Evolutionary conservation across 2,113 vertebrate species (phyloP).

Genomic region (Petaurus breviceps): DNA sequence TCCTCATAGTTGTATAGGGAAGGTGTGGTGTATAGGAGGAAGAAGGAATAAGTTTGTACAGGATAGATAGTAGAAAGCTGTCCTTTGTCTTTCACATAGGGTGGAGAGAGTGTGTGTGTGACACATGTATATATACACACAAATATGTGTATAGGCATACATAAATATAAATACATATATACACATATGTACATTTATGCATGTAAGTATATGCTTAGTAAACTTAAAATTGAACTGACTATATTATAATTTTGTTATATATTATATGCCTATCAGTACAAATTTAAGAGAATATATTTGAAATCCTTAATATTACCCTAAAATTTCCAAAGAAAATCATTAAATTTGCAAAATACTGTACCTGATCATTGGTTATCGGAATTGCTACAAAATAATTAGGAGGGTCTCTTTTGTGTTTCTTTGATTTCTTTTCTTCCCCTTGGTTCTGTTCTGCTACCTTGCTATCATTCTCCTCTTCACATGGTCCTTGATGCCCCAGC

Average conservation of each 20-base stretch:
- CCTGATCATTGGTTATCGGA: slow-evolving; percentile 76
- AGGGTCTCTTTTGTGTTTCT: slow-evolving; percentile 36
- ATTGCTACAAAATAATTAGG: slow-evolving; percentile 80
- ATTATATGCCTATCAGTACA: background rate
- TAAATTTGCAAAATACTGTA: slow-evolving; percentile 58
- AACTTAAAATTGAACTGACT: background rate
- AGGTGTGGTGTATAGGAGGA: too few relatives aligned
- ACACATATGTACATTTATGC: background rate
- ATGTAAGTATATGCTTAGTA: background rate
- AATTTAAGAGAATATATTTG: background rate
- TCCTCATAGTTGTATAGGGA: too few relatives aligned
- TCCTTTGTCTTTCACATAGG: too few relatives aligned
- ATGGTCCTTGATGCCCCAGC: background rate
- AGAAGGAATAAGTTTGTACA: background rate
- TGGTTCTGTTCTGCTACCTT: background rate
- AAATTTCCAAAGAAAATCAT: background rate
- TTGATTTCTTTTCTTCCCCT: slow-evolving; percentile 24
- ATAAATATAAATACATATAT: background rate
- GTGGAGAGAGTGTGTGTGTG: too few relatives aligned
- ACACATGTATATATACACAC: background rate
- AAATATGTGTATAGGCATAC: background rate
- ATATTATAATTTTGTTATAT: background rate
- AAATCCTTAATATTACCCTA: background rate
- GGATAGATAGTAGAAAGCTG: background rate
- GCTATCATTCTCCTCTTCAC: background rate